A percentile compares a stretch with the other conserved stretches of the same genome.
phyloP scores from a whole-genome alignment of 2,888 invertebrate species.

The Oscheius sp. region DNA sequence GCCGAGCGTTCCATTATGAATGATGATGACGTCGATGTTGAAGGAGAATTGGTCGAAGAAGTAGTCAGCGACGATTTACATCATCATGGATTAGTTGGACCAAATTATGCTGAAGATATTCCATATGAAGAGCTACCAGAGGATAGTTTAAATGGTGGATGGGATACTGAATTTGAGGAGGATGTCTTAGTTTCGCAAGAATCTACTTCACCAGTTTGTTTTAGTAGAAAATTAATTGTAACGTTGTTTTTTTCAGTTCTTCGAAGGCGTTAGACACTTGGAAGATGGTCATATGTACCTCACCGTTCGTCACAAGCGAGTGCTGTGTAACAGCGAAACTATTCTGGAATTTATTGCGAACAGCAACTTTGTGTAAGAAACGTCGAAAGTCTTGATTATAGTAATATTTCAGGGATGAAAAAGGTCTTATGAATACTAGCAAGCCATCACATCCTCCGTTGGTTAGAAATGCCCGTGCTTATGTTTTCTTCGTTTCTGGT shows the following conservation, averaged over 20 bases:
- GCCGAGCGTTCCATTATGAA: not conserved
- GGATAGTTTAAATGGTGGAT: constrained; percentile 51
- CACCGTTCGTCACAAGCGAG: constrained; percentile 54
- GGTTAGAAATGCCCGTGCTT: constrained; percentile 52
- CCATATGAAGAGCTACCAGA: constrained; percentile 39
- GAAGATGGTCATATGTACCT: constrained; percentile 54
- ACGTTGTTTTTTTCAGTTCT: constrained; percentile 34
- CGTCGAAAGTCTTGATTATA: not conserved
- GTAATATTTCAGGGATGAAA: constrained; percentile 46
- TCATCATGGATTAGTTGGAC: not conserved
- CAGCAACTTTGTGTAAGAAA: constrained; percentile 51
- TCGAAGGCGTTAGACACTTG: constrained; percentile 45
- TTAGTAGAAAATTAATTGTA: not conserved
- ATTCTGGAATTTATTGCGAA: constrained; percentile 56
- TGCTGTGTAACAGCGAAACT: constrained; percentile 45
- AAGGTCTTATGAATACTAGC: constrained; percentile 49
- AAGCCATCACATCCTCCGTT: constrained; percentile 55
- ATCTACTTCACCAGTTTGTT: constrained; percentile 43
- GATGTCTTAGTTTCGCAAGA: constrained; percentile 49
- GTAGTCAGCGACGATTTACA: constrained; percentile 21
- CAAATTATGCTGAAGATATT: not conserved
- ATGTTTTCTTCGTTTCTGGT: constrained; percentile 58
- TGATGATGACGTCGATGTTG: constrained; percentile 36
- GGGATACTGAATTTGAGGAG: constrained; percentile 54
- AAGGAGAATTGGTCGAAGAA: constrained; percentile 36